These are phyloP conservation scores for Fissipunctia ypsillon DNA, from an alignment of 2,888 invertebrate genomes.

Conservation along the genomic window DNA sequence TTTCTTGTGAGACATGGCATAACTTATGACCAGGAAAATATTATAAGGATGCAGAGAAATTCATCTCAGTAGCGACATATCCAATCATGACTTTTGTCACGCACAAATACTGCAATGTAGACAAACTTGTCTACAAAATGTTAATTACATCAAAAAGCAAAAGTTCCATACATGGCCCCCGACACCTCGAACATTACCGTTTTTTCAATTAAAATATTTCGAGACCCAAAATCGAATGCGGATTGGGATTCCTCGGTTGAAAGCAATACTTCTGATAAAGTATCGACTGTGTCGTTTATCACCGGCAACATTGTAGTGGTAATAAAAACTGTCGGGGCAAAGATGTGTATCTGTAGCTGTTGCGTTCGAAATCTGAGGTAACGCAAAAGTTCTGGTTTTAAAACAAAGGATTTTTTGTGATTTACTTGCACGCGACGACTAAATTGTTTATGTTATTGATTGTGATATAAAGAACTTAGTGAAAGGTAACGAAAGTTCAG, in stretches of 20 bases:
- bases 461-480: background rate
- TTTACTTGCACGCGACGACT: conserved; percentile 41
- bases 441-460: conserved; percentile 26
- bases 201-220: conserved; percentile 64
- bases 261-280: conserved; percentile 70
- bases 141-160: conserved; percentile 31
- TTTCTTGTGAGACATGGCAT: background rate
- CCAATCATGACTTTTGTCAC: background rate
- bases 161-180: conserved; percentile 26
- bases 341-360: conserved; percentile 63
- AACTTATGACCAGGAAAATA: conserved; percentile 20
- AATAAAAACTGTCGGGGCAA: conserved; percentile 61
- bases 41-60: conserved; percentile 3
- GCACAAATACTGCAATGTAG: background rate
- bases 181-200: conserved; percentile 45
- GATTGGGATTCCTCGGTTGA: conserved; percentile 59
- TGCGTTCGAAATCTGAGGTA: conserved; percentile 36
- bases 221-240: conserved; percentile 52
- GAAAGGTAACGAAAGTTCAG: conserved; percentile 13
- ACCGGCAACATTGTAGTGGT: conserved; percentile 63
- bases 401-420: conserved; percentile 39
- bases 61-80: background rate
- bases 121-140: conserved; percentile 27
- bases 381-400: conserved; percentile 50
- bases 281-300: conserved; percentile 65